phyloP scores from a whole-genome alignment of 2,888 invertebrate species.

The Chaitophorus viminalis region DNA sequence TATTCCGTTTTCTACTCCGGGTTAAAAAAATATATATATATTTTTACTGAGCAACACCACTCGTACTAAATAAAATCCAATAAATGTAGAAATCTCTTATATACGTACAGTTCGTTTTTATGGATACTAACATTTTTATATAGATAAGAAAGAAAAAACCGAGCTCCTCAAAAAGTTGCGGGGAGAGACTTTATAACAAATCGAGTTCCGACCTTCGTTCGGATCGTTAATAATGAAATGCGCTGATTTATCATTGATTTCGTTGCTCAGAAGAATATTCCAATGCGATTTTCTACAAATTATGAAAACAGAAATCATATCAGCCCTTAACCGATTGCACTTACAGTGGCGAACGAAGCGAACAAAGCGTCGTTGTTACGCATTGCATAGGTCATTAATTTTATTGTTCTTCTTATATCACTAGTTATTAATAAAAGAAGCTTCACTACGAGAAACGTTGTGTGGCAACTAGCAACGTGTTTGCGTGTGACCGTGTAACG shows the following conservation, averaged over 20 bases:
- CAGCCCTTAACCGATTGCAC: not conserved
- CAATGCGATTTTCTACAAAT: not conserved
- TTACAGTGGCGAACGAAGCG: not conserved
- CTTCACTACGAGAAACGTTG: not conserved
- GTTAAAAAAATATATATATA: not conserved
- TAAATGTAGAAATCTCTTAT: not conserved
- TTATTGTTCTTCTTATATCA: conserved; percentile 15
- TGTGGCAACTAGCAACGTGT: no score
- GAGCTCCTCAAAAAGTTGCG: no score
- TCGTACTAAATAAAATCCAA: not conserved
- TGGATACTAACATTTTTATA: not conserved
- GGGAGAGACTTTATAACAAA: no score
- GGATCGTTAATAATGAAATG: not conserved
- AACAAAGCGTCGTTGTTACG: not conserved
- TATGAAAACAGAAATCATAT: conserved; percentile 1
- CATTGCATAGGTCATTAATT: conserved; percentile 19
- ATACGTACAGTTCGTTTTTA: not conserved
- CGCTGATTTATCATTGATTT: not conserved
- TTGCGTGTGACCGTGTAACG: not conserved
- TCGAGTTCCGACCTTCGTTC: not conserved
- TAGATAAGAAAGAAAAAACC: no score
- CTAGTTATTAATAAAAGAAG: conserved; percentile 21
- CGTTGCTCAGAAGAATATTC: not conserved
- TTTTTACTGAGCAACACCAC: not conserved
- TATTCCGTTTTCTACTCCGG: not conserved